Conservation (phyloP, 2,797 vertebrate species). For the Ctenosaura bakeri region DNA sequence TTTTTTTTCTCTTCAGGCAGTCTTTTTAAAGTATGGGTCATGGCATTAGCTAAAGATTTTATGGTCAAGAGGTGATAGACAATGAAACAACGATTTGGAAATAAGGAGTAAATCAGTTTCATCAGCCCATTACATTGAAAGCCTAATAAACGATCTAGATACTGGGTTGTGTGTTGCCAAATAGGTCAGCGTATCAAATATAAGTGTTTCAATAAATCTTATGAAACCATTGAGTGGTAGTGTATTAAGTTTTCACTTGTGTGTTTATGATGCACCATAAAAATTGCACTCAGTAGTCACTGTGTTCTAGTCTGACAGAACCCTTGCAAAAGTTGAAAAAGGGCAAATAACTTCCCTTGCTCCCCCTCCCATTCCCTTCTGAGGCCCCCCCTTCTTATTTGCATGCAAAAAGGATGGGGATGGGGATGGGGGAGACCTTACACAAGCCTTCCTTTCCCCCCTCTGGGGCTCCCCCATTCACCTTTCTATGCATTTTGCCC, state of each 20-base stretch:
- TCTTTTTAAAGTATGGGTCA: background rate
- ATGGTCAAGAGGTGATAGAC: background rate
- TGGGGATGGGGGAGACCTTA: no score
- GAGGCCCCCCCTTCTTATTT: no score
- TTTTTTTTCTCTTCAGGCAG: background rate
- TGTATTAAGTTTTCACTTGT: background rate
- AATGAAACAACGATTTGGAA: background rate
- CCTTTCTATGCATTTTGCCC: no score
- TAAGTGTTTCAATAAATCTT: background rate
- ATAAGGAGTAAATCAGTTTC: background rate
- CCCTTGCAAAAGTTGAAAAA: no score
- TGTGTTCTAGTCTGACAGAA: background rate
- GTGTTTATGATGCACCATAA: background rate
- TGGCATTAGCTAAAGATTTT: background rate
- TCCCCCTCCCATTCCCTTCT: no score
- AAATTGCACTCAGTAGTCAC: background rate
- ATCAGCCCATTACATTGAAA: background rate
- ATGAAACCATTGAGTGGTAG: background rate
- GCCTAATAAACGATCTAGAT: background rate
- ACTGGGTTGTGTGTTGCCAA: background rate
- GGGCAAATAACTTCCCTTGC: no score
- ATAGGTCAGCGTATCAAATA: background rate
- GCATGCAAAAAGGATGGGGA: no score
- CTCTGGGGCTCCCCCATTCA: no score
- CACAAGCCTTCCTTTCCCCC: no score